Base-by-base conservation (phyloP, 2,113 vertebrate genomes). In the Geococcyx californianus region DNA sequence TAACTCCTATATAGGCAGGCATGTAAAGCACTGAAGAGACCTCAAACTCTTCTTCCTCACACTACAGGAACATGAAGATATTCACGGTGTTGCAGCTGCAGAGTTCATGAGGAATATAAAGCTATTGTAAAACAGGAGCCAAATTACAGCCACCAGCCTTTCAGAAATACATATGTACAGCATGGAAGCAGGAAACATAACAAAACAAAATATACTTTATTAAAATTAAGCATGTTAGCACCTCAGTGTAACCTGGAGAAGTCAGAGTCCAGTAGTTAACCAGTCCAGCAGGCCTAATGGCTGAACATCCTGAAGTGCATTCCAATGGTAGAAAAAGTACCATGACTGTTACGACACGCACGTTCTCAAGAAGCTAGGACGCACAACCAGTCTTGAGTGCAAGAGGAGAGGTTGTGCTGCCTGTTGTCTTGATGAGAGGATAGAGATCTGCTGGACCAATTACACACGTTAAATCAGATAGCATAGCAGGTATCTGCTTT, bases 161-260 rank as follows among this genome's bases (percentile, higher is more conserved):
- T 70, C 58, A 45, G 67, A 76, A 88, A 84, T 1, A 54, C 0
- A 79, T 7, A 51, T 25, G 47, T 14, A 31, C 13, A 67, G 36
- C 51, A 63, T 1, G 2, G 67, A 80, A 70, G 44, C 64, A 33
- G 64, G 73, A 83, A 55, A 62, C 7, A 1, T 97, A 97, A 85
- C 92, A 97, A 97, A 97, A 97, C 96, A 97, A 97, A 97, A 97
- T 97, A 97, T 89, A 95, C 94, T 97, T 97, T 97, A 97, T 97
- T 97, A 97, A 97, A 96, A 96, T 97, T 93, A 97, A 96, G 97
- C 96, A 93, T 95, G 94, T 97, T 97, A 97, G 97, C 97, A 97
- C 97, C 97, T 97, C 97, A 97, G 97, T 95, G 96, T 97, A 97
- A 96, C 93, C 94, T 95, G 97, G 95, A 95, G 90, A 96, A 97